phyloP scores from a whole-genome alignment of 2,888 invertebrate genomes.

The Bugula neritina region DNA sequence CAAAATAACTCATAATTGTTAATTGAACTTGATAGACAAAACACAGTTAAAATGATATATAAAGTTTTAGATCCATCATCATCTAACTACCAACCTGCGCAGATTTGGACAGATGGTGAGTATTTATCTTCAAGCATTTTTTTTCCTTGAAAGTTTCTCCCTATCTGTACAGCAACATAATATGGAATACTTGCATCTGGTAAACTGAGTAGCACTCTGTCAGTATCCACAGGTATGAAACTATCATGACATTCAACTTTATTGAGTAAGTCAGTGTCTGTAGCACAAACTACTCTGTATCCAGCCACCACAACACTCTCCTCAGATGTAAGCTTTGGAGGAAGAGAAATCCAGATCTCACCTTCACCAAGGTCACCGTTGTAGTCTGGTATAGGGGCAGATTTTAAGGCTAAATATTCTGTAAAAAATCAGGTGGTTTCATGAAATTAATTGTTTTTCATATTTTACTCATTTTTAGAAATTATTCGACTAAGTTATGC shows the following conservation, averaged over 20 bases:
- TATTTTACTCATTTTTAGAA: too few species aligned
- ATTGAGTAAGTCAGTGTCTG: background rate
- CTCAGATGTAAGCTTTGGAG: background rate
- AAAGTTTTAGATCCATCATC: too few species aligned
- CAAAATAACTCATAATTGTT: too few species aligned
- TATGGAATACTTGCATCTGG: background rate
- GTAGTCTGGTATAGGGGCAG: background rate
- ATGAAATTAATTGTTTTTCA: too few species aligned
- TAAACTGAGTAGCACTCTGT: background rate
- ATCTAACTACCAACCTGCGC: background rate
- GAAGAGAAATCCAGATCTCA: background rate
- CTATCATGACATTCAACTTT: background rate
- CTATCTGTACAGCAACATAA: background rate
- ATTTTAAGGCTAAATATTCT: background rate
- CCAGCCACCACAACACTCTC: constrained; percentile 8
- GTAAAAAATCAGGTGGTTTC: too few species aligned
- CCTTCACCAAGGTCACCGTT: background rate
- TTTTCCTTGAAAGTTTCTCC: background rate
- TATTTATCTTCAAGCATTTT: background rate
- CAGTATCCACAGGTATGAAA: background rate
- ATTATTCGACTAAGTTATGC: too few species aligned
- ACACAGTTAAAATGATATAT: too few species aligned
- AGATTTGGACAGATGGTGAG: background rate
- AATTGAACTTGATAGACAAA: too few species aligned
- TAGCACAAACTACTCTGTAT: background rate